Base-by-base conservation (phyloP, 2,113 vertebrate genomes). In the Amphiprion ocellaris region DNA sequence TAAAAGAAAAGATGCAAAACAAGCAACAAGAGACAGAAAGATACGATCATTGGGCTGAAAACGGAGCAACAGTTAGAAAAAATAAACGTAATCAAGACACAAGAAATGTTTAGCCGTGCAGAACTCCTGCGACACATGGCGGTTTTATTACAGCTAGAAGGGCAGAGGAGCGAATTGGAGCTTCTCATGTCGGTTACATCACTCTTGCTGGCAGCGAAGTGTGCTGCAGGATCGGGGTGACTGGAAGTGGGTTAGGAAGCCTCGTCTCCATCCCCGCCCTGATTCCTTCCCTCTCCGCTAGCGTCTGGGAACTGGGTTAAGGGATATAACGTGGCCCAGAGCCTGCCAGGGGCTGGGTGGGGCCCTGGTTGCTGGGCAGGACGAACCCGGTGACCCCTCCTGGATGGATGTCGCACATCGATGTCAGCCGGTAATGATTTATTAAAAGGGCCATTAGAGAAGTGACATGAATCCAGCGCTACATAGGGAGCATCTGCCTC, bases 391-490 rank as follows among this genome's bases (percentile, higher is more conserved):
- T 86, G 86, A 91, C 86, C 81, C 72, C 30, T 49, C 33, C 53
- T 41, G 14, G 10, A 49, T 30, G 24, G 68, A 79, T 75, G 69
- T 55, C 39, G 44, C 79, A 81, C 79, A 19, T 61, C 30, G 15
- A 63, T 79, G 77, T 83, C 74, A 46, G 74, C n/a, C n/a, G 21
- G 62, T 69, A 86, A 84, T 91, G 76, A 89, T 90, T 92, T 87
- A 90, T 91, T 92, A 90, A 91, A 80, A 66, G 56, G 41, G 24
- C 81, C 72, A 85, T 91, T 91, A 86, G 72, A 81, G 3, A 69
- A 64, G 44, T 64, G 84, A 75, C 74, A 86, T 26, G 67, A 86
- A 82, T 55, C 69, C 64, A 72, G 7, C 54, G 61, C 70, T 37
- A 41, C 55, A 49, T 65, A 61, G 54, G n/a, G 47, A 81, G 37